phyloP scores from a whole-genome alignment of 2,888 invertebrate genomes.

The Cynaeus angustus region DNA sequence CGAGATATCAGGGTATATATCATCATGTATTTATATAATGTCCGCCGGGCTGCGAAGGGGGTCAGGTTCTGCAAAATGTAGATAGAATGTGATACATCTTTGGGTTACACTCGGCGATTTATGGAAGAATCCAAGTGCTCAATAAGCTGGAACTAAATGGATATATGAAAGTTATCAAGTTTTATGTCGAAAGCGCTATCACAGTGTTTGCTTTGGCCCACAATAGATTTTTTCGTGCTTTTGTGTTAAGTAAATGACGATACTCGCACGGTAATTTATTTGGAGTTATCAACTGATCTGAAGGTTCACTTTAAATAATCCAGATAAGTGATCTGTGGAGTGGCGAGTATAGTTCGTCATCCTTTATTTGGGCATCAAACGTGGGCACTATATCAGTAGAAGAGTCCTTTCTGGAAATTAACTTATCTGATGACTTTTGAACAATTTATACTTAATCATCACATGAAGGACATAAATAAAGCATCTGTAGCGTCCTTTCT shows the following conservation, averaged over 20 bases:
- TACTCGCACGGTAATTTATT: constrained; percentile 53
- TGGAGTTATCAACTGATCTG: constrained; percentile 57
- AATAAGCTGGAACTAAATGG: constrained; percentile 66
- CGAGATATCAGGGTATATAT: constrained; percentile 65
- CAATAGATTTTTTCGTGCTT: constrained; percentile 48
- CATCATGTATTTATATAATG: constrained; percentile 67
- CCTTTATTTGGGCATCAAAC: constrained; percentile 59
- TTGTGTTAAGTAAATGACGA: constrained; percentile 46
- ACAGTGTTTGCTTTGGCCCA: constrained; percentile 54
- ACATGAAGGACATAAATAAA: constrained; percentile 40
- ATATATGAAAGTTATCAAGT: constrained; percentile 65
- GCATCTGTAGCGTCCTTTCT: constrained; percentile 49
- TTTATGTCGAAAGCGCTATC: constrained; percentile 64
- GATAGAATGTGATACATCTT: constrained; percentile 65
- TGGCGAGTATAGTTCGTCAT: constrained; percentile 57
- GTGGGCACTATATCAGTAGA: constrained; percentile 48
- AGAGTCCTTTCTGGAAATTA: constrained; percentile 61
- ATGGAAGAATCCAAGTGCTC: constrained; percentile 62
- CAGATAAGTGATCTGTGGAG: constrained; percentile 57
- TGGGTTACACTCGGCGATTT: constrained; percentile 61
- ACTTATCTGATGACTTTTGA: constrained; percentile 64
- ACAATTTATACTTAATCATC: constrained; percentile 62
- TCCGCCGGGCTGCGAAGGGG: constrained; percentile 60
- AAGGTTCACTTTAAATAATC: constrained; percentile 59
- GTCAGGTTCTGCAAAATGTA: constrained; percentile 64